These are phyloP conservation scores for Acanthosepion pharaonis DNA, from an alignment of 2,888 invertebrate species.

Conservation along the genomic window DNA sequence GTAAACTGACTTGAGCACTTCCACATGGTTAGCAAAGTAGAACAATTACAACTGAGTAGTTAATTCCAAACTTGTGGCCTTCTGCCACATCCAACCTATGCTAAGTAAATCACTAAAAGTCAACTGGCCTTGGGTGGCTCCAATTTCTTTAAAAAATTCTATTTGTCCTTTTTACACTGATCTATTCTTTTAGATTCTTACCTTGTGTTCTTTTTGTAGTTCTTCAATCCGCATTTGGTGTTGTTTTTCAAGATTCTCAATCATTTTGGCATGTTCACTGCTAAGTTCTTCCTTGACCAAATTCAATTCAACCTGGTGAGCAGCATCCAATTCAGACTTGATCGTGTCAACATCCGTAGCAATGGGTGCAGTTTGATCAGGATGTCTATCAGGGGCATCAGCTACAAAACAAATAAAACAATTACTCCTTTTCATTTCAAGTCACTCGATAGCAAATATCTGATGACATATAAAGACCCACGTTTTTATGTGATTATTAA, in stretches of 20 bases:
- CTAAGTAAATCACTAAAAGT: too few species aligned
- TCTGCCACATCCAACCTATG: too few species aligned
- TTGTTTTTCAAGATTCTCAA: conserved; percentile 74
- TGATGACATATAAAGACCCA: too few species aligned
- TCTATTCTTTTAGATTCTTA: conserved; percentile 44
- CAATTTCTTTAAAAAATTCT: too few species aligned
- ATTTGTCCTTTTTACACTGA: too few species aligned
- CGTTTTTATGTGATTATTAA: too few species aligned
- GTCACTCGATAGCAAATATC: too few species aligned
- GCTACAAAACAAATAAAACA: background rate
- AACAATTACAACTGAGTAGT: too few species aligned
- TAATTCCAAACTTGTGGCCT: too few species aligned
- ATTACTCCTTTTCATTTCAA: background rate
- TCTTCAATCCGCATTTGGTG: conserved; percentile 73
- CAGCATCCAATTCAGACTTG: conserved; percentile 59
- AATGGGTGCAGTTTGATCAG: conserved; percentile 52
- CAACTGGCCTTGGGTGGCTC: too few species aligned
- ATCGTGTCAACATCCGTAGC: conserved; percentile 55
- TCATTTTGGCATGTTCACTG: conserved; percentile 67
- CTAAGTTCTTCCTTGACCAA: conserved; percentile 58
- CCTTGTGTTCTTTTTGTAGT: conserved; percentile 55
- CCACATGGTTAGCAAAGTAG: too few species aligned
- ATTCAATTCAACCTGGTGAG: conserved; percentile 61
- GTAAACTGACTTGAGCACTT: too few species aligned
- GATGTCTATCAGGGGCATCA: background rate